phyloP scores from a whole-genome alignment of 2,797 vertebrate genomes.

The Varecia variegata region DNA sequence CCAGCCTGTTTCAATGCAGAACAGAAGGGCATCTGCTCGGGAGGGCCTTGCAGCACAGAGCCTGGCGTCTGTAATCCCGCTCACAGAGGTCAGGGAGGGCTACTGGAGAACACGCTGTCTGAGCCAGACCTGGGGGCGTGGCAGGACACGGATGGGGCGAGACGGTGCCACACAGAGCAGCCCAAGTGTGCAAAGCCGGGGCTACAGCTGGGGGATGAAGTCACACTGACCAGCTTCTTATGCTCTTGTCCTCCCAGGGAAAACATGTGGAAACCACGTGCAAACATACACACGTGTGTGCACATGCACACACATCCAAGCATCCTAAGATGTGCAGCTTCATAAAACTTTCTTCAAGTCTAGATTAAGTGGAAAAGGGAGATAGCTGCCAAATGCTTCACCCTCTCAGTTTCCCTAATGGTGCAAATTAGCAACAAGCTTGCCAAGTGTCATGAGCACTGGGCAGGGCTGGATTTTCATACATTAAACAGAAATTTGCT shows the following conservation, averaged over 20 bases:
- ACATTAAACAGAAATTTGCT: not conserved
- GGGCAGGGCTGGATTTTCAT: not conserved
- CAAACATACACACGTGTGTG: not conserved
- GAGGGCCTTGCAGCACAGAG: not conserved
- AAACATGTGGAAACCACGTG: not conserved
- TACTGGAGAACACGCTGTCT: too few relatives aligned
- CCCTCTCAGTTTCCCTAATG: not conserved
- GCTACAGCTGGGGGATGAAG: not conserved
- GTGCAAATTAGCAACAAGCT: not conserved
- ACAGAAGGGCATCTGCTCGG: accelerated
- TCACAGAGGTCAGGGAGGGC: not conserved
- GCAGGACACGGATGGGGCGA: accelerated
- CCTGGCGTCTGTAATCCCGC: not conserved
- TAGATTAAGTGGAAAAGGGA: not conserved
- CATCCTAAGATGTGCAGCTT: not conserved
- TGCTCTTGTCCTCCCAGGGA: accelerated
- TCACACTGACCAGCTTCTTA: not conserved
- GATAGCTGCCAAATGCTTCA: not conserved
- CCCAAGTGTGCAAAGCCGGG: too few relatives aligned
- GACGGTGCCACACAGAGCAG: accelerated
- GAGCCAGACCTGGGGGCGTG: too few relatives aligned
- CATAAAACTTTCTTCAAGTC: not conserved
- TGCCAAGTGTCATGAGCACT: not conserved
- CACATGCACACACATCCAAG: not conserved
- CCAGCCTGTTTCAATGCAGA: too few relatives aligned